Evolutionary conservation across 2,888 invertebrate genomes (phyloP).

Genomic region (Lysandra bellargus): DNA sequence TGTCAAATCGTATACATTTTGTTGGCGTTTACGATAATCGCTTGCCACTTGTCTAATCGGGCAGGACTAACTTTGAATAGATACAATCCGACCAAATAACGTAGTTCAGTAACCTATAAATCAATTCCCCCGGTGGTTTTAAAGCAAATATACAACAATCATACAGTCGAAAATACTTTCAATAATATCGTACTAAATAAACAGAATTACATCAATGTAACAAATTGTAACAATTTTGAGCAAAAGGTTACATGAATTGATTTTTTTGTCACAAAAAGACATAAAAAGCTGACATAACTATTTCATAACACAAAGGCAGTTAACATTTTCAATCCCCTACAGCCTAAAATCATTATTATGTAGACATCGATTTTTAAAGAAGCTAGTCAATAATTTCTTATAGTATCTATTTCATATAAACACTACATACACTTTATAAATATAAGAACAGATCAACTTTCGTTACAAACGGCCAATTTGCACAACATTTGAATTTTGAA

Average conservation of each 20-base stretch:
- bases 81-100: not conserved
- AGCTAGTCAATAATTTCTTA: conserved; percentile 9
- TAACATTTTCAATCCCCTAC: conserved; percentile 14
- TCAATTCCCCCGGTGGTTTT: not conserved
- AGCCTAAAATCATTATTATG: conserved; percentile 6
- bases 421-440: conserved; percentile 6
- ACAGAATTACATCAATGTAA: conserved; percentile 36
- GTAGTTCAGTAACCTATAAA: not conserved
- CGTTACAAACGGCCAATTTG: not conserved
- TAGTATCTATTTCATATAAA: conserved; percentile 7
- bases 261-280: conserved; percentile 52
- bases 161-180: conserved; percentile 27
- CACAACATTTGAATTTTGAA: conserved; percentile 6
- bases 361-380: conserved; percentile 8
- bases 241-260: conserved; percentile 70
- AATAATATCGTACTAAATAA: conserved; percentile 24
- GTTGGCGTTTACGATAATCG: too few species aligned
- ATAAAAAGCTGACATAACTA: conserved; percentile 24
- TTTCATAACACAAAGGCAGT: conserved; percentile 15
- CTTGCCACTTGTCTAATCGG: too few species aligned
- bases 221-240: conserved; percentile 57
- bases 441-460: conserved; percentile 17
- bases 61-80: not conserved
- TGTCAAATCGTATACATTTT: too few species aligned
- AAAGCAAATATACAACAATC: conserved; percentile 32